These are phyloP conservation scores for Drosophila anceps DNA, from an alignment of 2,888 invertebrate species.

Conservation along the genomic window DNA sequence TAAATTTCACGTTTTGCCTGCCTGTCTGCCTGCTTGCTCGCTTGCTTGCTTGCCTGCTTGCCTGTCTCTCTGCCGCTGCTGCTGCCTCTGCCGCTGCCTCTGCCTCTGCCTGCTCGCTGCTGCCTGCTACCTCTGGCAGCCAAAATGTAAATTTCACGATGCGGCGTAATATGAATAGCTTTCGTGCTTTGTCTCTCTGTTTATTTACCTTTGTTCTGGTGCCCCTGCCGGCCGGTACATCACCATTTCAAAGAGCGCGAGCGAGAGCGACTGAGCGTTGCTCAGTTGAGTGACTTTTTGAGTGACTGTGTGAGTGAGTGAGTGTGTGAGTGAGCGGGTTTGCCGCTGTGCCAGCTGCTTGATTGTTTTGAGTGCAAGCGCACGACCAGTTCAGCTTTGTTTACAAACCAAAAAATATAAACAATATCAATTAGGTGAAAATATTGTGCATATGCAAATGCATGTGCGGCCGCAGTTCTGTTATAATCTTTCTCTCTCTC, in stretches of 20 bases:
- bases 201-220: constrained; percentile 58
- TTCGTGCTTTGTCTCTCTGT: constrained; percentile 57
- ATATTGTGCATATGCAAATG: constrained; percentile 23
- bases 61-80: background rate
- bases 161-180: constrained; percentile 25
- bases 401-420: constrained; percentile 44
- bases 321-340: background rate
- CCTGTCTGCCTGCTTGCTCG: no score
- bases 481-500: no score
- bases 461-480: constrained; percentile 10
- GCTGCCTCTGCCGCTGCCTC: background rate
- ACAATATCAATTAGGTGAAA: constrained; percentile 36
- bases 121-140: background rate
- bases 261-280: background rate
- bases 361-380: constrained; percentile 47
- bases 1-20: background rate
- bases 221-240: constrained; percentile 40
- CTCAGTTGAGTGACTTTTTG: background rate
- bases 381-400: constrained; percentile 20
- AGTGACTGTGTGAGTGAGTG: background rate
- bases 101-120: background rate
- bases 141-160: constrained; percentile 44
- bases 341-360: background rate
- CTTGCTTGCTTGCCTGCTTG: no score
- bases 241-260: background rate